These are phyloP conservation scores for Galerucella nymphaeae DNA, from an alignment of 2,888 invertebrate species.

Conservation along the genomic window DNA sequence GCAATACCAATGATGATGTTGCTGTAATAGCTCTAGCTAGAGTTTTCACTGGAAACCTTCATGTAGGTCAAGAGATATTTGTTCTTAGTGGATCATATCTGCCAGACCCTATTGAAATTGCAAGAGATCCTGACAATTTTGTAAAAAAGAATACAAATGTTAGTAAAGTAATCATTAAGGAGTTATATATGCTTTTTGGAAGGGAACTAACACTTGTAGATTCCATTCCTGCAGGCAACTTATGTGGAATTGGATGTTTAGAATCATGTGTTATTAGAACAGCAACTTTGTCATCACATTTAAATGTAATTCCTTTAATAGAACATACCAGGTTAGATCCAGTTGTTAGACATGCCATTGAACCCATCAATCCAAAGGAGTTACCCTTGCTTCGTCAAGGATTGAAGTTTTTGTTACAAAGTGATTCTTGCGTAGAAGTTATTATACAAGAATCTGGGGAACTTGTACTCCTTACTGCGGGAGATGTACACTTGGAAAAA, in stretches of 20 bases:
- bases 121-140: conserved; percentile 39
- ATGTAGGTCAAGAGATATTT: conserved; percentile 80
- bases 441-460: conserved; percentile 94
- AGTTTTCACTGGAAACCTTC: conserved; percentile 89
- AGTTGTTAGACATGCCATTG: conserved; percentile 93
- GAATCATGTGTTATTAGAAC: conserved; percentile 88
- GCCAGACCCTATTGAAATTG: conserved; percentile 66
- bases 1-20: conserved; percentile 63
- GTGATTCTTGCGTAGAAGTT: conserved; percentile 93
- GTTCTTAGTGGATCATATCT: conserved; percentile 91
- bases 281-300: conserved; percentile 85
- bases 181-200: conserved; percentile 93
- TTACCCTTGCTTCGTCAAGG: conserved; percentile 80
- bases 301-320: conserved; percentile 88
- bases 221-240: conserved; percentile 89
- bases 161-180: conserved; percentile 73
- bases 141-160: conserved; percentile 59
- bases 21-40: conserved; percentile 92
- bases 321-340: conserved; percentile 84
- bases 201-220: conserved; percentile 85
- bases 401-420: conserved; percentile 88
- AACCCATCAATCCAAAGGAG: conserved; percentile 84
- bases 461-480: conserved; percentile 93
- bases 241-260: conserved; percentile 88
- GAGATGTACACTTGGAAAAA: conserved; percentile 96